A percentile compares a stretch with the other conserved stretches of the same genome.
Conservation (phyloP, 2,888 invertebrate species). For the Drosophila conformis region DNA sequence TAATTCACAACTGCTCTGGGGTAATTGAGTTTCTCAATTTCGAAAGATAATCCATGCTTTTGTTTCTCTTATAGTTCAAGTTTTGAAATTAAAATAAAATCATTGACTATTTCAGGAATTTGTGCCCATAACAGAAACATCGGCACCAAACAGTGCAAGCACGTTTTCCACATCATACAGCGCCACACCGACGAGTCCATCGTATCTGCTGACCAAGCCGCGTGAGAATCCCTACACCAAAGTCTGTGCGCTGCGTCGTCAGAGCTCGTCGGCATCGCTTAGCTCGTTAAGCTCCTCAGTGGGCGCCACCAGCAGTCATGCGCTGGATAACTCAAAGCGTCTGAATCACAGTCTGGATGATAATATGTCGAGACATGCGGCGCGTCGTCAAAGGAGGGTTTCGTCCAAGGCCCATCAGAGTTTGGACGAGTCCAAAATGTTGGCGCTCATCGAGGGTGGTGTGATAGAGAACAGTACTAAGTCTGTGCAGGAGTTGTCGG, state of each 20-base stretch:
- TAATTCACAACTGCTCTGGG: not conserved
- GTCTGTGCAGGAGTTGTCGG: slow-evolving; percentile 38
- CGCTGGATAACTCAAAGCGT: slow-evolving; percentile 87
- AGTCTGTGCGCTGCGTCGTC: slow-evolving; percentile 93
- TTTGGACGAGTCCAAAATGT: slow-evolving; percentile 87
- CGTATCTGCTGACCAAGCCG: slow-evolving; percentile 89
- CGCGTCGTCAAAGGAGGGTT: slow-evolving; percentile 78
- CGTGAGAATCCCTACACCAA: slow-evolving; percentile 95
- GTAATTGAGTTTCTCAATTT: not conserved
- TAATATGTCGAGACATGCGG: slow-evolving; percentile 85
- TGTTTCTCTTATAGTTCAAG: not conserved
- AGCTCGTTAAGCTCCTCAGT: slow-evolving; percentile 85
- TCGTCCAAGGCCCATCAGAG: slow-evolving; percentile 89
- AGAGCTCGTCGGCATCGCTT: slow-evolving; percentile 92
- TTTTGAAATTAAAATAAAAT: not conserved
- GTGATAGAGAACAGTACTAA: slow-evolving; percentile 49
- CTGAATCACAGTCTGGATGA: slow-evolving; percentile 92
- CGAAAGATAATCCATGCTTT: not conserved
- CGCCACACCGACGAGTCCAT: slow-evolving; percentile 88
- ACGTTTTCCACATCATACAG: slow-evolving; percentile 83
- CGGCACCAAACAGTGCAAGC: slow-evolving; percentile 72
- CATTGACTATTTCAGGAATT: slow-evolving; percentile 68
- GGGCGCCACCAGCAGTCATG: slow-evolving; percentile 54
- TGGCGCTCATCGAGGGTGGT: slow-evolving; percentile 80
- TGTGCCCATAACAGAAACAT: slow-evolving; percentile 71